Evolutionary conservation across 2,797 vertebrate genomes (phyloP), one percentile per base, ranked within the genome.

Genomic region (Enteromius treurensis): DNA sequence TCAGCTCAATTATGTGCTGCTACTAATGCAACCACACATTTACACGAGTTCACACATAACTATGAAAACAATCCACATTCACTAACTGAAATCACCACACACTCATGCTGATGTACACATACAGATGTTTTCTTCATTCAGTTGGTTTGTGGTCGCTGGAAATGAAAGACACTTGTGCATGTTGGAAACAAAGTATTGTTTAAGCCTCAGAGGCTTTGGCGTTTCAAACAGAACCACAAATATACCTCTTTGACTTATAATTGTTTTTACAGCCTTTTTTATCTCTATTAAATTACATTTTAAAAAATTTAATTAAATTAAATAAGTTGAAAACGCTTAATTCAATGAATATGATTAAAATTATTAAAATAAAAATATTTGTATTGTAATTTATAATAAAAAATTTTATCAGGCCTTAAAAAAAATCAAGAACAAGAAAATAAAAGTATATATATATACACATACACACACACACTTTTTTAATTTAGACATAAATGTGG

Each of bases 161-260:
- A 73, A 79, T 68, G 26, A 77, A 42, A 80, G 19, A 58, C 47
- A 71, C 78, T 34, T 67, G 81, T 64, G 62, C 58, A 62, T 47
- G 77, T 79, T 74, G 86, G 84, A 68, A 83, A 84, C 21, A 62
- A 67, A 81, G 51, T 76, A 79, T 79, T 42, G 55, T 49, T 80
- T 76, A 71, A 71, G 17, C 65, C 34, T 40, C 11, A 10, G 37
- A 49, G 40, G 9, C 47, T 21, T 64, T 34, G 73, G 53, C 13
- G 64, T 37, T 65, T 65, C 19, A 65, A 14, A 32, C 26, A 49
- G 42, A 32, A 65, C 15, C 40, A 19, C 76, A 47, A 13, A 45
- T 64, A 65, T 5, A 68, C 29, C 29, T 51, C 64, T 68, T 3
- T 11, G 26, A 49, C n/a, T 37, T 37, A 6, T 5, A 1, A 2